Conservation (phyloP, 1,140 invertebrate species). For the Trachymyrmex septentrionalis region DNA sequence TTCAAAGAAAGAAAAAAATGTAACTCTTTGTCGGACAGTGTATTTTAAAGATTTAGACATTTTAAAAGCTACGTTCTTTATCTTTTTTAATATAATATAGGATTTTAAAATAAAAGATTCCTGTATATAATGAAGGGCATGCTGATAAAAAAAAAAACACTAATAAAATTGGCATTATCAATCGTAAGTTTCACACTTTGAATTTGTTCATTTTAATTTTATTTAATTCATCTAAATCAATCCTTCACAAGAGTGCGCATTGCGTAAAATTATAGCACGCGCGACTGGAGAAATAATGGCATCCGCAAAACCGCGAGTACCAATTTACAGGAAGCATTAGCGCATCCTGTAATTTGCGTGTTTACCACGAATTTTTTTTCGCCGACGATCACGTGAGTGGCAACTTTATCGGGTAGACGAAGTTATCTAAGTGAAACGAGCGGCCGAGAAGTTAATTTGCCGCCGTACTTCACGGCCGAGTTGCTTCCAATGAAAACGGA, state of each 20-base stretch:
- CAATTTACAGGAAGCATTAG: constrained; percentile 42
- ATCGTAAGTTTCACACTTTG: no score
- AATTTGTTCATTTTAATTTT: background rate
- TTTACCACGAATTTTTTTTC: constrained; percentile 26
- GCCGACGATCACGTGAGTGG: background rate
- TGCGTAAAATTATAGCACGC: constrained; percentile 7
- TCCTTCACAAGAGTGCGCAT: background rate
- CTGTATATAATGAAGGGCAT: no score
- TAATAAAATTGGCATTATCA: background rate
- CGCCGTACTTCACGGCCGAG: background rate
- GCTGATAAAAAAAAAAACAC: background rate
- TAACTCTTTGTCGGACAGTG: no score
- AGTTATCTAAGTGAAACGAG: constrained; percentile 40
- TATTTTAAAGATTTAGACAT: no score
- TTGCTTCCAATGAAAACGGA: constrained; percentile 16
- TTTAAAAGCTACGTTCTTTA: background rate
- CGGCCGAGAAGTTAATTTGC: constrained; percentile 41
- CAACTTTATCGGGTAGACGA: constrained; percentile 20
- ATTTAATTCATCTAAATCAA: constrained; percentile 12
- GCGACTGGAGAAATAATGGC: background rate
- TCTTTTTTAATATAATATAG: background rate
- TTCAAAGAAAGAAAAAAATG: no score
- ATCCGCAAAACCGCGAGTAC: constrained; percentile 12
- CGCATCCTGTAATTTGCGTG: constrained; percentile 31
- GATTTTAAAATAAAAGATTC: background rate